Base-by-base conservation (phyloP, 2,797 vertebrate species). In the Myotis vivesi region DNA sequence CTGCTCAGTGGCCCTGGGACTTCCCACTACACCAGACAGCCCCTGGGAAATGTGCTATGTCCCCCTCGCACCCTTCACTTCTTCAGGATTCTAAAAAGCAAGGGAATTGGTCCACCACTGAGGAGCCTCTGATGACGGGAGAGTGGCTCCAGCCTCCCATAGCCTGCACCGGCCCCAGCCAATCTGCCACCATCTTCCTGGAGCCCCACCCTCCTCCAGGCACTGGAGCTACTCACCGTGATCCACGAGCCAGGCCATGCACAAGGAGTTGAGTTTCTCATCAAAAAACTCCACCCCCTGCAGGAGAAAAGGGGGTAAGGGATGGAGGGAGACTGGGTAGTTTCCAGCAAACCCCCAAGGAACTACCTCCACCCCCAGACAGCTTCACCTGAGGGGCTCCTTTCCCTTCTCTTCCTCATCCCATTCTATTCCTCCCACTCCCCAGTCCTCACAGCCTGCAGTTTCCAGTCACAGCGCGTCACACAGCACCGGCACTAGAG, bases 211-310 rank as follows among this genome's bases (percentile, higher is more conserved):
- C 15, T 12, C 57, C 36, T 1, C n/a, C 20, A 1, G 13, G 46
- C 2, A 2, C 10, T 6, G 2, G 28, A 25, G 51, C 30, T 2
- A 33, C 98, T 98, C 95, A 98, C 98, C 98, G 0, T 98, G 98
- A 92, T 98, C 98, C 41, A 98, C 98, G 9, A 98, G 98, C 98
- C 98, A 98, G 20, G 98, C 98, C 98, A 98, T 98, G 96, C 98
- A 98, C 55, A 98, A 92, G 1, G 98, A 98, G 96, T 98, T 98
- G 57, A 98, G 97, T 66, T 98, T 98, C 97, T 98, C 98, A 11
- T 98, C 98, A 15, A 98, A 98, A 94, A 98, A 98, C 92, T 98
- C 98, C 36, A 98, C 98, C 0, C 98, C 98, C 98, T 98, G 46
- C 17, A 57, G 62, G 41, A 55, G 49, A 71, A 51, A 16, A 72